These are phyloP conservation scores for Drosophila triauraria DNA, from an alignment of 1,140 invertebrate genomes.

Conservation along the genomic window DNA sequence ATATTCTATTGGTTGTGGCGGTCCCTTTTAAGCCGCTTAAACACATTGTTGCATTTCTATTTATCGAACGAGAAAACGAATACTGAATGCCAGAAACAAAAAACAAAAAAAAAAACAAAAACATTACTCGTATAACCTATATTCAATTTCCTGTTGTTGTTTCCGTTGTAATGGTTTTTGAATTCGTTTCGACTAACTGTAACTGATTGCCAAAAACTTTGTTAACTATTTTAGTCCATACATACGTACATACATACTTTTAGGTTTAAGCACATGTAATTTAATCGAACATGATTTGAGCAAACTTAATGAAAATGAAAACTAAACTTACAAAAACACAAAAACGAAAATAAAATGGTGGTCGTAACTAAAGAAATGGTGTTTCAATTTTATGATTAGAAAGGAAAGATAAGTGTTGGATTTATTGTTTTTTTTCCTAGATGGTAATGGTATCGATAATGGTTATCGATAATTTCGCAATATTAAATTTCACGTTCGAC, in stretches of 20 bases:
- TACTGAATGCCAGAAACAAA: slow-evolving; percentile 29
- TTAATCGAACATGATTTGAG: slow-evolving; percentile 81
- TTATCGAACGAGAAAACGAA: slow-evolving; percentile 48
- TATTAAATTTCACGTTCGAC: neutral
- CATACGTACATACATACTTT: slow-evolving; percentile 74
- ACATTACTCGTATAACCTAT: slow-evolving; percentile 34
- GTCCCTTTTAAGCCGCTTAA: slow-evolving; percentile 72
- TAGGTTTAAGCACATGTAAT: slow-evolving; percentile 80
- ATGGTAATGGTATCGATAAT: no score
- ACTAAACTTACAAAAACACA: slow-evolving; percentile 74
- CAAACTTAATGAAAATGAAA: slow-evolving; percentile 77
- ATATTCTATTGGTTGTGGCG: slow-evolving; percentile 85
- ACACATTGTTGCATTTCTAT: slow-evolving; percentile 82
- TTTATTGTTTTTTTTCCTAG: no score
- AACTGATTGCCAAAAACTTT: slow-evolving; percentile 68
- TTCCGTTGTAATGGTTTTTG: slow-evolving; percentile 66
- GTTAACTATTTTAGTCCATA: slow-evolving; percentile 83
- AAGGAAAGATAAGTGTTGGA: neutral
- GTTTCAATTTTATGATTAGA: neutral
- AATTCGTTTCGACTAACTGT: slow-evolving; percentile 69
- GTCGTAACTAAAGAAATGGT: slow-evolving; percentile 59
- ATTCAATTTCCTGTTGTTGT: slow-evolving; percentile 77
- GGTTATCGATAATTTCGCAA: no score
- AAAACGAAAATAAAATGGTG: slow-evolving; percentile 79
- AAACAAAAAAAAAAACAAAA: neutral